Evolutionary conservation across 2,797 vertebrate species (phyloP).

Genomic region (Lycodopsis pacificus): DNA sequence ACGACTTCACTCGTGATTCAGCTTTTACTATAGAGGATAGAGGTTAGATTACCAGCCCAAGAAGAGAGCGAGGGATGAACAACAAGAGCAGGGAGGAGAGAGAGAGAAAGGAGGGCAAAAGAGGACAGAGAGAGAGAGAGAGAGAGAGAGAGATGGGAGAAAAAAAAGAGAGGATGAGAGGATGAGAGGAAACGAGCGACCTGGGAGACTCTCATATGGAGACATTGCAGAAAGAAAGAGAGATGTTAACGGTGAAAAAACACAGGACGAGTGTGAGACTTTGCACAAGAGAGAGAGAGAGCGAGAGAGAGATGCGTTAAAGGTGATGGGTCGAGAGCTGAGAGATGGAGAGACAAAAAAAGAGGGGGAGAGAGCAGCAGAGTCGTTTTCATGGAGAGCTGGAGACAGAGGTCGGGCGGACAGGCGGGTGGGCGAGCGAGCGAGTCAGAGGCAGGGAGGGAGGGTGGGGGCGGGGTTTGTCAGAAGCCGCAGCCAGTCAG

Average conservation of each 20-base stretch:
- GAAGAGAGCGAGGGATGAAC: conserved; percentile 2
- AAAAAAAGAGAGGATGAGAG: conserved; percentile 19
- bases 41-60: background rate
- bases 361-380: conserved; percentile 14
- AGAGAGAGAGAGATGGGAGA: background rate
- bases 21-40: background rate
- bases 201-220: conserved; percentile 39
- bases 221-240: conserved; percentile 24
- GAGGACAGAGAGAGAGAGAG: too few species aligned
- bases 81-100: background rate
- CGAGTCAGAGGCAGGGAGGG: conserved; percentile 48
- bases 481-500: conserved; percentile 76
- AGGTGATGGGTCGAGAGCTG: too few species aligned
- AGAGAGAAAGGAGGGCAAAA: conserved; percentile 21
- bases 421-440: conserved; percentile 62
- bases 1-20: background rate
- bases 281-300: conserved; percentile 45
- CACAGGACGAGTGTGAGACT: conserved; percentile 53
- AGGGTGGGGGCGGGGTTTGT: conserved; percentile 64
- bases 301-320: conserved; percentile 17
- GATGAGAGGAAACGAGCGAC: conserved; percentile 41
- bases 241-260: conserved; percentile 44
- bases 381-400: conserved; percentile 46
- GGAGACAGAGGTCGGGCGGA: conserved; percentile 64
- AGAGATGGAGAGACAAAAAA: background rate